A percentile compares a stretch with the other conserved stretches of the same genome.
Conservation (phyloP, 2,888 invertebrate genomes). For the Cephus spinipes region DNA sequence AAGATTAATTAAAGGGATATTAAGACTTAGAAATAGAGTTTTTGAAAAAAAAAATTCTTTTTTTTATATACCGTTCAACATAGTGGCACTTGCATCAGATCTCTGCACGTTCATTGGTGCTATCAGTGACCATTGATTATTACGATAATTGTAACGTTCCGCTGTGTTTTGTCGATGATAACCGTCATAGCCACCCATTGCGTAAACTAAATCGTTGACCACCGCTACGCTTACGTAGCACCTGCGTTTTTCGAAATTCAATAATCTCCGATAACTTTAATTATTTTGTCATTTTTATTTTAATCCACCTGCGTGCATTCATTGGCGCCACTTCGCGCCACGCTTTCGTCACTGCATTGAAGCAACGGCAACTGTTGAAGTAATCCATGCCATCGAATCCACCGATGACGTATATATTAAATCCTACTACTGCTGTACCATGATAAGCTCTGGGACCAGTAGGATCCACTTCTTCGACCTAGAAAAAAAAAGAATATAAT, state of each 20-base stretch:
- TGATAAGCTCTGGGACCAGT: slow-evolving; percentile 92
- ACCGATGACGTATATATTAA: slow-evolving; percentile 89
- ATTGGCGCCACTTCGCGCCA: slow-evolving; percentile 91
- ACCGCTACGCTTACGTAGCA: slow-evolving; percentile 90
- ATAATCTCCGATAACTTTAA: neutral
- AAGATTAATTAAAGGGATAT: slow-evolving; percentile 23
- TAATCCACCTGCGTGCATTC: slow-evolving; percentile 77
- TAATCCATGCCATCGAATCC: slow-evolving; percentile 93
- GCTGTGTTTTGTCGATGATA: slow-evolving; percentile 88
- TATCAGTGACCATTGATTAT: slow-evolving; percentile 90
- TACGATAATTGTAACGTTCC: slow-evolving; percentile 84
- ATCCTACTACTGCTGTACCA: slow-evolving; percentile 89
- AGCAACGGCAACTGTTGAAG: slow-evolving; percentile 88
- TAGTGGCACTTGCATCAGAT: slow-evolving; percentile 93
- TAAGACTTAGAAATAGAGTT: neutral
- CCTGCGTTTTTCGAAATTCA: slow-evolving; percentile 56
- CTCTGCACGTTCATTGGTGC: slow-evolving; percentile 89
- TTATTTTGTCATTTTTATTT: neutral
- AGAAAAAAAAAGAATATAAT: slow-evolving; percentile 21
- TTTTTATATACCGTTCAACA: slow-evolving; percentile 74
- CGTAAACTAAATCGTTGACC: slow-evolving; percentile 82
- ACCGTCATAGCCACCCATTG: slow-evolving; percentile 91
- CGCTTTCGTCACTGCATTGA: slow-evolving; percentile 84
- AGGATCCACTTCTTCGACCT: slow-evolving; percentile 83
- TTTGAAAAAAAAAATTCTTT: slow-evolving; percentile 6